phyloP scores from a whole-genome alignment of 2,797 vertebrate species.

The Ceryle rudis region DNA sequence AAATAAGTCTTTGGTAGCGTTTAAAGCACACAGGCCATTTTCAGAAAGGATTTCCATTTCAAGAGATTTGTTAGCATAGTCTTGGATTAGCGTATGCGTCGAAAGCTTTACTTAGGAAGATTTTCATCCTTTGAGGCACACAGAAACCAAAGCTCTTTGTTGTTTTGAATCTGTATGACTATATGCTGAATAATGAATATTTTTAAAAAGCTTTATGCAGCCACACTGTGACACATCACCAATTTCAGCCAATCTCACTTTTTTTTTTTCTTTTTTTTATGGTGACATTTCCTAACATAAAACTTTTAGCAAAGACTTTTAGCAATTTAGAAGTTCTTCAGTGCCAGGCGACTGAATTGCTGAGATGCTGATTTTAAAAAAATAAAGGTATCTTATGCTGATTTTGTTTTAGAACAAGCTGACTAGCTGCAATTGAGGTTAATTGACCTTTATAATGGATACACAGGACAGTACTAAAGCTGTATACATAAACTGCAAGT shows the following conservation, averaged over 20 bases:
- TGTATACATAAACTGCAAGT: conserved; percentile 60
- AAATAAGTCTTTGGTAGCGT: not conserved
- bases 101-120: conserved; percentile 41
- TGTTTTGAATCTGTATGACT: conserved; percentile 18
- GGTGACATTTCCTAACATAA: not conserved
- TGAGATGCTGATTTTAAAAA: not conserved
- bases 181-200: conserved; percentile 52
- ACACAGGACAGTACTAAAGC: conserved; percentile 66
- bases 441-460: conserved; percentile 72
- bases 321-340: conserved; percentile 12
- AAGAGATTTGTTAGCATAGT: conserved; percentile 45
- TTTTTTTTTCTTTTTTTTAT: not conserved
- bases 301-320: conserved; percentile 37
- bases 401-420: conserved; percentile 66
- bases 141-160: not conserved
- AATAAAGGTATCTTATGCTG: conserved; percentile 20
- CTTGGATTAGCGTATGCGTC: conserved; percentile 19
- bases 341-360: not conserved
- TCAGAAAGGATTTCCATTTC: conserved; percentile 64
- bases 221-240: not conserved
- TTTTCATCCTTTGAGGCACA: conserved; percentile 55
- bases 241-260: not conserved
- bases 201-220: conserved; percentile 32
- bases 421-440: conserved; percentile 62
- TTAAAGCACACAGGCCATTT: conserved; percentile 59